Evolutionary conservation across 2,797 vertebrate genomes (phyloP).

Genomic region (Poecilia picta): DNA sequence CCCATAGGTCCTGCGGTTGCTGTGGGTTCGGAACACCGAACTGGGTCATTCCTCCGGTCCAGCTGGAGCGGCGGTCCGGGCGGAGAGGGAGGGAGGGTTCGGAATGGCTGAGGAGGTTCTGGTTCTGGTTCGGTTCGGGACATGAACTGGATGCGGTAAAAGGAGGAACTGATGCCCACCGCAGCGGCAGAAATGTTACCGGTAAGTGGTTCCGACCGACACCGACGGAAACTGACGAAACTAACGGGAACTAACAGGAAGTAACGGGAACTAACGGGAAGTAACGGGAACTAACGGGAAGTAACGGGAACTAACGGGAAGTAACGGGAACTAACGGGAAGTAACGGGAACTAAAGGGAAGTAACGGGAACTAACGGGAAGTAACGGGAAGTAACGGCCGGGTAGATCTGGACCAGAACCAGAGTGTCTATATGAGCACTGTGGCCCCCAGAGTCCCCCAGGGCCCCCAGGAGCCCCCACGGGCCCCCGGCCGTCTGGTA

Average conservation of each 20-base stretch:
- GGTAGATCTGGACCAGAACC: neutral
- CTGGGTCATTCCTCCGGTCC: neutral
- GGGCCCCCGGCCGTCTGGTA: too few relatives aligned
- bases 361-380: too few relatives aligned
- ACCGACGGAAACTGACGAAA: neutral
- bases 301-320: neutral
- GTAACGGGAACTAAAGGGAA: neutral
- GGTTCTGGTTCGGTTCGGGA: constrained; percentile 17
- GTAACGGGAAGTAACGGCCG: neutral
- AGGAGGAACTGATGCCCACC: constrained; percentile 4
- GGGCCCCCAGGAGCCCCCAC: too few relatives aligned
- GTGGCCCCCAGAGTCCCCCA: too few relatives aligned
- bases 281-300: too few relatives aligned
- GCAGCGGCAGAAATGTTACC: constrained; percentile 66
- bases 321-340: too few relatives aligned
- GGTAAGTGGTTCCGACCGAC: constrained; percentile 49
- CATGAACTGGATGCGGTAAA: neutral
- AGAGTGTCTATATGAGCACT: neutral
- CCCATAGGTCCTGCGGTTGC: neutral
- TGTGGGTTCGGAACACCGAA: neutral
- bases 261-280: neutral
- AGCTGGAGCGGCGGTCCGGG: neutral
- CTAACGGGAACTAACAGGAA: neutral
- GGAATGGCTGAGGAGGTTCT: constrained; percentile 27
- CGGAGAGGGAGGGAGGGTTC: neutral